Evolutionary conservation across 2,113 vertebrate genomes (phyloP).

Genomic region (Crotalus horridus): DNA sequence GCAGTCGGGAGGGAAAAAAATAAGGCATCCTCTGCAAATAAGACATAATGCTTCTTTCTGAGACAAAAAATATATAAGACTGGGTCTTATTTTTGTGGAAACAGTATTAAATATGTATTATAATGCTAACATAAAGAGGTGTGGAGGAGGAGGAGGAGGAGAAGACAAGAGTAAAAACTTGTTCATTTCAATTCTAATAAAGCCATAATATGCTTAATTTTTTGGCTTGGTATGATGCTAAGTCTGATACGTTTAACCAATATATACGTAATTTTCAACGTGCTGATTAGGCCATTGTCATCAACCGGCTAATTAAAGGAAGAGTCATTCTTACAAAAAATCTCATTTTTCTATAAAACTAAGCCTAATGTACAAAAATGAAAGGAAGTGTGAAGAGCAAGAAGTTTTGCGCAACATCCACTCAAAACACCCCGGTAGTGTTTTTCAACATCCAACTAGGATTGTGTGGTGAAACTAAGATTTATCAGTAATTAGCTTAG

Average conservation of each 20-base stretch:
- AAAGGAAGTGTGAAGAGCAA: neutral
- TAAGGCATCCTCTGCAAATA: too few species aligned
- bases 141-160: too few species aligned
- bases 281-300: neutral
- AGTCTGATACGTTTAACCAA: neutral
- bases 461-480: neutral
- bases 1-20: too few species aligned
- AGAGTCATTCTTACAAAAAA: neutral
- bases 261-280: neutral
- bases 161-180: neutral
- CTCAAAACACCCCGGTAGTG: neutral
- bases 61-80: too few species aligned
- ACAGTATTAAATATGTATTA: too few species aligned
- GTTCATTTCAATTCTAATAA: neutral
- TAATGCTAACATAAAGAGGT: neutral
- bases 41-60: too few species aligned
- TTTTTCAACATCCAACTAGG: neutral
- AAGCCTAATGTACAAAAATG: neutral
- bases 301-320: neutral
- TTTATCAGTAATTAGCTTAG: neutral
- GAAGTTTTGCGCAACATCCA: neutral
- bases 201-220: neutral
- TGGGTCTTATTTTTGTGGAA: too few species aligned
- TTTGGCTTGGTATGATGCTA: neutral
- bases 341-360: too few species aligned